These are phyloP conservation scores for Ganaspis brasiliensis DNA, from an alignment of 2,888 invertebrate species.

Conservation along the genomic window DNA sequence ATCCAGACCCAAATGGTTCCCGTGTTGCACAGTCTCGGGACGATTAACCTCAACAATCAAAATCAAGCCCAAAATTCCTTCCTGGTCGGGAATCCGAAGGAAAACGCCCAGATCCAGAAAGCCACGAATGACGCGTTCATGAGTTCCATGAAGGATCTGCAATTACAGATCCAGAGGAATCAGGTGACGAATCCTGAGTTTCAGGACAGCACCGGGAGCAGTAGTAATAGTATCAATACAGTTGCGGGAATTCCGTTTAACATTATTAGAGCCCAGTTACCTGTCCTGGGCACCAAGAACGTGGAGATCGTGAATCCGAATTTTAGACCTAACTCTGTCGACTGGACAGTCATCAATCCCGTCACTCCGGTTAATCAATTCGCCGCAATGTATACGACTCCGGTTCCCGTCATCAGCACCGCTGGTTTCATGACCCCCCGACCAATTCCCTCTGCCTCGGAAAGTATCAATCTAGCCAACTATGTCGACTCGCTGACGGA, in stretches of 20 bases:
- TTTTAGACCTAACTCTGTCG: constrained; percentile 71
- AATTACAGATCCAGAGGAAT: constrained; percentile 67
- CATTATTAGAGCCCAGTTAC: constrained; percentile 71
- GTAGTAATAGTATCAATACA: constrained; percentile 63
- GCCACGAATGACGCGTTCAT: constrained; percentile 68
- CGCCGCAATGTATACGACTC: constrained; percentile 74
- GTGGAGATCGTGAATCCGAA: constrained; percentile 78
- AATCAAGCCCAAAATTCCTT: constrained; percentile 61
- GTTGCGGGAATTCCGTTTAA: constrained; percentile 53
- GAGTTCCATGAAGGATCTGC: constrained; percentile 70
- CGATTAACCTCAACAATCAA: constrained; percentile 62
- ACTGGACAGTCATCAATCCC: constrained; percentile 65
- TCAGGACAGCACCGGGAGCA: constrained; percentile 71
- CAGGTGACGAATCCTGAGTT: constrained; percentile 60
- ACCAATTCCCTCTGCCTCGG: constrained; percentile 64
- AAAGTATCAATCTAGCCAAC: constrained; percentile 66
- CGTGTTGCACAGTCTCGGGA: constrained; percentile 64
- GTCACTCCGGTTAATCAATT: constrained; percentile 70
- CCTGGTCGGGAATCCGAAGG: constrained; percentile 56
- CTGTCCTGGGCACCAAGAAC: constrained; percentile 72
- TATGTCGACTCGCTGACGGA: constrained; percentile 72
- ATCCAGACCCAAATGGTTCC: constrained; percentile 70
- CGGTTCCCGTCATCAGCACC: constrained; percentile 75
- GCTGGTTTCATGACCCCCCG: constrained; percentile 69
- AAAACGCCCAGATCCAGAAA: constrained; percentile 66